These are phyloP conservation scores for Megaleporinus macrocephalus DNA, from an alignment of 2,113 vertebrate genomes.

Conservation along the genomic window DNA sequence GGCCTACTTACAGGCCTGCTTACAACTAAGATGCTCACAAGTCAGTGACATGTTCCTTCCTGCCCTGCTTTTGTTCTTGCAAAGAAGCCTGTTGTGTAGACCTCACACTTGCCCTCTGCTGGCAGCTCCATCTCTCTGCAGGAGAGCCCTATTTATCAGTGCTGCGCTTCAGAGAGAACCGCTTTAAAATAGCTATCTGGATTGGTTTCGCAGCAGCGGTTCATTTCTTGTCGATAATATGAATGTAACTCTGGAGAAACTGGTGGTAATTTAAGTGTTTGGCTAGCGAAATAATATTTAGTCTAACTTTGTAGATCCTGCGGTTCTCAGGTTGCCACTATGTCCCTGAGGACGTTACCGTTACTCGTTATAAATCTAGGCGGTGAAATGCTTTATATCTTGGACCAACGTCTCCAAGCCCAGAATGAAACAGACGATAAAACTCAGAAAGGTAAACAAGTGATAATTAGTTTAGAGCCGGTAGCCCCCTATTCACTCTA, in stretches of 20 bases:
- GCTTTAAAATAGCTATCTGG: too few relatives aligned
- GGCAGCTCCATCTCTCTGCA: not conserved
- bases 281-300: not conserved
- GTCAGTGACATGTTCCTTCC: too few relatives aligned
- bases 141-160: not conserved
- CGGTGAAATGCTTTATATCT: constrained; percentile 93
- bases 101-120: not conserved
- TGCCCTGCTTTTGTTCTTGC: too few relatives aligned
- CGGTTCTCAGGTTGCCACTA: constrained; percentile 53
- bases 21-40: too few relatives aligned
- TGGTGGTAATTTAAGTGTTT: too few relatives aligned
- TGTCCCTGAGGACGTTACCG: constrained; percentile 87
- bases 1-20: too few relatives aligned
- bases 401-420: constrained; percentile 88
- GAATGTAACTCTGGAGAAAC: too few relatives aligned
- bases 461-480: not conserved
- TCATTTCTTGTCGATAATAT: too few relatives aligned
- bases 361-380: constrained; percentile 92
- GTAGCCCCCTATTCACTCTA: not conserved
- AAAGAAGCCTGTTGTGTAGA: too few relatives aligned
- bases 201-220: too few relatives aligned
- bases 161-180: not conserved
- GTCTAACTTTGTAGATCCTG: not conserved
- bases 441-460: constrained; percentile 84
- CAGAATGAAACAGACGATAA: constrained; percentile 85